A percentile compares a stretch with the other conserved stretches of the same genome.
These are phyloP conservation scores for Scaptomyza tumidula DNA, from an alignment of 2,888 invertebrate genomes.

Conservation along the genomic window DNA sequence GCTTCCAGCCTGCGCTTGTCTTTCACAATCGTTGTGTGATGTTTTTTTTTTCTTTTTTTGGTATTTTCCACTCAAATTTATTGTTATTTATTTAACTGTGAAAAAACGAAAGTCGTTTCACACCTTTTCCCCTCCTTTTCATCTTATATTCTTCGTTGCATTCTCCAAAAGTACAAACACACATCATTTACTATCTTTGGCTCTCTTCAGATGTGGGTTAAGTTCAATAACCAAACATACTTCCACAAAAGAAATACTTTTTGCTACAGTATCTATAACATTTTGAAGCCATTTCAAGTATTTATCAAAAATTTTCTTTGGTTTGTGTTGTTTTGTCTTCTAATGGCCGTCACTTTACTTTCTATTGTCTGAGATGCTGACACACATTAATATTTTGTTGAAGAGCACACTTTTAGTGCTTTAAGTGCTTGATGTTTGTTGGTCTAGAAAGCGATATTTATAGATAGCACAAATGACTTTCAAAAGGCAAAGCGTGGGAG, in stretches of 20 bases:
- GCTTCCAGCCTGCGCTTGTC: conserved; percentile 39
- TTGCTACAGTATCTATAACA: conserved; percentile 56
- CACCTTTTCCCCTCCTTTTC: conserved; percentile 49
- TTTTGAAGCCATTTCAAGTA: conserved; percentile 31
- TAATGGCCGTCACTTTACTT: conserved; percentile 70
- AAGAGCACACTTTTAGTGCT: background rate
- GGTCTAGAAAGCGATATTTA: conserved; percentile 26
- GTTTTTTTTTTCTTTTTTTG: too few relatives aligned
- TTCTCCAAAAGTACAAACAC: conserved; percentile 8
- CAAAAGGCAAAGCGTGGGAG: conserved; percentile 38
- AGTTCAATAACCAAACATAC: conserved; percentile 72
- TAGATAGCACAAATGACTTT: conserved; percentile 21
- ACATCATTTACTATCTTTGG: conserved; percentile 14
- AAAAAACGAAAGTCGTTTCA: conserved; percentile 75
- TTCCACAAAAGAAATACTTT: conserved; percentile 9
- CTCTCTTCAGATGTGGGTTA: conserved; percentile 58
- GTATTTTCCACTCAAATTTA: conserved; percentile 40
- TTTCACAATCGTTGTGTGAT: conserved; percentile 19
- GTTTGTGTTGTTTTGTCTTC: conserved; percentile 51
- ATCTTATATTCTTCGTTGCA: conserved; percentile 16
- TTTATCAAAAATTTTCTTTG: conserved; percentile 36
- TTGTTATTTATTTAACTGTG: conserved; percentile 74
- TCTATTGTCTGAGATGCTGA: conserved; percentile 62
- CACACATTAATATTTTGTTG: conserved; percentile 49
- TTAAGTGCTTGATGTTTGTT: conserved; percentile 24